Percentiles rank a stretch among this genome's conserved stretches.
phyloP scores from a whole-genome alignment of 2,888 invertebrate species.

The Ptycholaimellus sp. region DNA sequence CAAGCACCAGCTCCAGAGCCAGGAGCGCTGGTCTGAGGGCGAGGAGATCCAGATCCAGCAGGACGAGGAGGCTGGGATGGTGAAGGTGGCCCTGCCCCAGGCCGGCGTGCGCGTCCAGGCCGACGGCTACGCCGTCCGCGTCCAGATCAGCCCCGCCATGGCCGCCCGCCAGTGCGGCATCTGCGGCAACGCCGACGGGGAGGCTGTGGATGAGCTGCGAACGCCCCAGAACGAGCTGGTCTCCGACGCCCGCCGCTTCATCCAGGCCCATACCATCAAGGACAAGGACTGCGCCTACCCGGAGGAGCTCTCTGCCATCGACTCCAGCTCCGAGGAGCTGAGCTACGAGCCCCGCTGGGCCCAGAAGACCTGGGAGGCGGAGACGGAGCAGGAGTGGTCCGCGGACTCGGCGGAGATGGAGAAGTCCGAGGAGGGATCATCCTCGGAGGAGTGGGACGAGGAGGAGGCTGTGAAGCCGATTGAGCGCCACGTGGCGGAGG shows the following conservation, averaged over 20 bases:
- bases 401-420: background rate
- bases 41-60: background rate
- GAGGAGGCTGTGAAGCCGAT: no score
- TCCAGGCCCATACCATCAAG: no score
- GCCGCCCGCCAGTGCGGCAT: slow-evolving; percentile 4
- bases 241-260: slow-evolving; percentile 15
- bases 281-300: slow-evolving; percentile 7
- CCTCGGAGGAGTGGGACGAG: no score
- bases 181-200: slow-evolving; percentile 5
- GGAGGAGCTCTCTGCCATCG: background rate
- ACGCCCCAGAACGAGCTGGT: slow-evolving; percentile 7
- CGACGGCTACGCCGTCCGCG: slow-evolving; percentile 6
- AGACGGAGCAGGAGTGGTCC: background rate
- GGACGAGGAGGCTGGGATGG: background rate
- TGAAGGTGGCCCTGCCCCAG: slow-evolving; percentile 3
- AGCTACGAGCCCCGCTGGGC: background rate
- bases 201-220: slow-evolving; percentile 13
- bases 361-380: background rate
- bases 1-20: background rate
- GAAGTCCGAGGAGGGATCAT: background rate
- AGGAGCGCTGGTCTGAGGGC: background rate
- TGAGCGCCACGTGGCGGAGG: no score
- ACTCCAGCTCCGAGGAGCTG: background rate
- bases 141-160: slow-evolving; percentile 2
- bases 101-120: slow-evolving; percentile 5